Conservation (phyloP, 2,113 vertebrate species). For the Otocyon megalotis region DNA sequence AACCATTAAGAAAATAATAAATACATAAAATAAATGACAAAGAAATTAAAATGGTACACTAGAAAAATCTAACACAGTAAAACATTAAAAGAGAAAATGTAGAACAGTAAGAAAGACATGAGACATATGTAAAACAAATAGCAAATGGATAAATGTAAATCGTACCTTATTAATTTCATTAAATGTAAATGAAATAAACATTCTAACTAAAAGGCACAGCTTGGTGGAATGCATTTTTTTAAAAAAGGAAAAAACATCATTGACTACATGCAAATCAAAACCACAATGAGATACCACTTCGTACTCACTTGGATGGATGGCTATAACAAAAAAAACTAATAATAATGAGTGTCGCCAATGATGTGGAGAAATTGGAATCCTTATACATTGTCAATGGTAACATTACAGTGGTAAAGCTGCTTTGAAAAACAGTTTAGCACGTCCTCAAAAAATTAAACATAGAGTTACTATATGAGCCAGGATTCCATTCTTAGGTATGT, state of each 20-base stretch:
- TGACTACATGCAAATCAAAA: not conserved
- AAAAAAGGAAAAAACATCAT: not conserved
- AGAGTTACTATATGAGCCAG: not conserved
- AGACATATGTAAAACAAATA: not conserved
- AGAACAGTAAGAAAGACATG: not conserved
- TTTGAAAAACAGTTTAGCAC: not conserved
- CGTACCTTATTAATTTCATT: not conserved
- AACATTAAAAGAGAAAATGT: not conserved
- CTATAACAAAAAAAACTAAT: not conserved
- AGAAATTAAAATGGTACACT: not conserved
- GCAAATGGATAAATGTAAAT: not conserved
- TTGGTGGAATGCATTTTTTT: not conserved
- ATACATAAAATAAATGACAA: not conserved
- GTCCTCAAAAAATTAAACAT: not conserved
- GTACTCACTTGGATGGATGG: not conserved
- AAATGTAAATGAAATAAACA: not conserved
- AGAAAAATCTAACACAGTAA: not conserved
- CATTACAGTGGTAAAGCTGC: not conserved
- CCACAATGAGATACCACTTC: not conserved
- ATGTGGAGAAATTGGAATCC: not conserved
- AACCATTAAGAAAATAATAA: not conserved
- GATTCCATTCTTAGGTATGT: not conserved
- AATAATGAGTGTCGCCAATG: not conserved
- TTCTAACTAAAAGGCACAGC: not conserved
- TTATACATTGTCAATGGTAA: not conserved